phyloP scores from a whole-genome alignment of 2,888 invertebrate genomes.

The Dendrolimus houi region DNA sequence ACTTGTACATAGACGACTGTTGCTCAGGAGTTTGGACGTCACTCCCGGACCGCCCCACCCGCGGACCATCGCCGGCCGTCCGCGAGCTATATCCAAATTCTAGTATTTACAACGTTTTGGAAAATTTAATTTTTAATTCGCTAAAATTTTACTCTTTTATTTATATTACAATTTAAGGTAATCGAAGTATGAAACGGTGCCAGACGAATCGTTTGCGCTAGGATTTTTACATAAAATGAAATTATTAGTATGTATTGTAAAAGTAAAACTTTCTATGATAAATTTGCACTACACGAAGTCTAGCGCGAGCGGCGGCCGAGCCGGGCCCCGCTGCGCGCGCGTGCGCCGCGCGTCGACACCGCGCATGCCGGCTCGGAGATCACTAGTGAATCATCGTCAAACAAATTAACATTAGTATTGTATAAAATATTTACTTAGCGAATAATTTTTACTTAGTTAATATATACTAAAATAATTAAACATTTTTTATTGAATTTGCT shows the following conservation, averaged over 20 bases:
- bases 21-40: conserved; percentile 63
- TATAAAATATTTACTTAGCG: conserved; percentile 75
- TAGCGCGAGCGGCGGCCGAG: conserved; percentile 21
- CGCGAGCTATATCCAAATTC: conserved; percentile 64
- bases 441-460: conserved; percentile 77
- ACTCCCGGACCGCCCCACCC: conserved; percentile 30
- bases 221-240: conserved; percentile 73
- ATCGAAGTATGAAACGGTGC: conserved; percentile 69
- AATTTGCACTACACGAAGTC: conserved; percentile 68
- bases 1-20: conserved; percentile 60
- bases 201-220: conserved; percentile 73
- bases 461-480: conserved; percentile 69
- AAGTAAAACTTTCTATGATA: conserved; percentile 69
- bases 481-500: conserved; percentile 77
- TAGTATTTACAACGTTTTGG: conserved; percentile 75
- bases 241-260: conserved; percentile 71
- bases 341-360: conserved; percentile 62
- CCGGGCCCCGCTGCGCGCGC: too few species aligned
- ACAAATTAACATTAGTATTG: conserved; percentile 72
- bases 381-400: conserved; percentile 68
- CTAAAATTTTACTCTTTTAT: conserved; percentile 75
- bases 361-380: conserved; percentile 38
- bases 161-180: conserved; percentile 69
- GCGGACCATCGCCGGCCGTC: conserved; percentile 27
- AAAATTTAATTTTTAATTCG: conserved; percentile 76